A percentile compares a stretch with the other conserved stretches of the same genome.
Conservation (phyloP, 2,113 vertebrate genomes). For the Globicephala melas region DNA sequence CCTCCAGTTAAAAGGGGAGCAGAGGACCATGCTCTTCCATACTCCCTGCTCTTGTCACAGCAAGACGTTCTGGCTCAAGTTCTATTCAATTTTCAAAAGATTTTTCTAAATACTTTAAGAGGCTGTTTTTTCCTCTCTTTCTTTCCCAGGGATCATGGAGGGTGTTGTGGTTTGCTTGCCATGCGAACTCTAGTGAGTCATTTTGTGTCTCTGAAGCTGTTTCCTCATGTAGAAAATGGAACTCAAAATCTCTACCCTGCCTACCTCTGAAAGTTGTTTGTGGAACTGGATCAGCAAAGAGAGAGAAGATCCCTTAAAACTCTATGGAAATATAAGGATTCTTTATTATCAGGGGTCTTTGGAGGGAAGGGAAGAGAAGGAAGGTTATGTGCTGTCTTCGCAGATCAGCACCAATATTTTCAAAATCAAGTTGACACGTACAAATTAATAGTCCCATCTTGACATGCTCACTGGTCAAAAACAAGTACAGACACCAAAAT, state of each 20-base stretch:
- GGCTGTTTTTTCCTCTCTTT: neutral
- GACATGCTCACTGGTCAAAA: neutral
- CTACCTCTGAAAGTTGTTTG: neutral
- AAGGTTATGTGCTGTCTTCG: neutral
- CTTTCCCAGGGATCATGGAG: neutral
- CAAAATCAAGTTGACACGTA: neutral
- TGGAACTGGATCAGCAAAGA: neutral
- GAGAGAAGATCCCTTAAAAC: neutral
- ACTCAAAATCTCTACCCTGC: neutral
- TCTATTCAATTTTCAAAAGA: neutral
- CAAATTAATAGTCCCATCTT: neutral
- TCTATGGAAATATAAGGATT: neutral
- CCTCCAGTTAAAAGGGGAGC: neutral
- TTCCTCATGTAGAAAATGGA: neutral
- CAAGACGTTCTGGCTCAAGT: neutral
- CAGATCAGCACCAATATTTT: neutral
- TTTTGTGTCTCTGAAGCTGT: neutral
- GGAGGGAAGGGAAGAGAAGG: neutral
- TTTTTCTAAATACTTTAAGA: constrained; percentile 4
- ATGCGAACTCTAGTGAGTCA: neutral
- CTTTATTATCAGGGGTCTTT: neutral
- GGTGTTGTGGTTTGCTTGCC: neutral
- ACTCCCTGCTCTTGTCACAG: neutral
- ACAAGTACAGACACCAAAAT: neutral
- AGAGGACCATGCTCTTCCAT: neutral